Base-by-base conservation (phyloP, 2,113 vertebrate species). In the Eurystomus gularis region DNA sequence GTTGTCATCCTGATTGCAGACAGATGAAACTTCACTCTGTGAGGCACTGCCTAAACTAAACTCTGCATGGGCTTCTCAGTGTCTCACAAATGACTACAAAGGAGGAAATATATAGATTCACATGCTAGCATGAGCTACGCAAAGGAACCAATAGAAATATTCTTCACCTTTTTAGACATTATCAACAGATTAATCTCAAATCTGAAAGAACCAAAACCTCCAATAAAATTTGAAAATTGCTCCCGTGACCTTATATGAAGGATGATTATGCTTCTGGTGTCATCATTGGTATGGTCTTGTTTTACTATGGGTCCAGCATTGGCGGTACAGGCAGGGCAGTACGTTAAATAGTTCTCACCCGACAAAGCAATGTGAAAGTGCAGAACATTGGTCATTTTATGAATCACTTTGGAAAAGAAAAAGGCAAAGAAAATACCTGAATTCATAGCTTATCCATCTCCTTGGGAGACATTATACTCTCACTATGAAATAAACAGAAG, bases 161-260 rank as follows among this genome's bases (percentile, higher is more conserved):
- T 78, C 37, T 88, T 97, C 86, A 94, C 96, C 96, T 95, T 97
- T 97, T 96, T 75, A 93, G 96, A 97, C 42, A 0, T 89, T 96
- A 95, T 92, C 95, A 92, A 57, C 80, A 81, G 64, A 60, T 64
- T 48, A 35, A 97, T 96, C 88, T 96, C 69, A 65, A 96, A 78
- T 39, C 88, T 91, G 91, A 93, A 88, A 62, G 72, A 92, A n/a
- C 29, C 42, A 64, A 86, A 88, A 35, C 93, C 55, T 89, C 96
- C 95, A 97, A 95, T 97, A 89, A 94, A 78, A 94, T 92, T 86
- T 7, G 28, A 68, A 94, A 95, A 44, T 39, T 51, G 20, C 68
- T 39, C 28, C 39, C 84, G 33, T 96, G 91, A 86, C 96, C 96
- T 84, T 97, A 97, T 97, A 94, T 95, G 96, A 91, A 83, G 77